Evolutionary conservation across 2,113 vertebrate species (phyloP), one percentile per base, ranked within the genome.

Genomic region (Nerophis ophidion): DNA sequence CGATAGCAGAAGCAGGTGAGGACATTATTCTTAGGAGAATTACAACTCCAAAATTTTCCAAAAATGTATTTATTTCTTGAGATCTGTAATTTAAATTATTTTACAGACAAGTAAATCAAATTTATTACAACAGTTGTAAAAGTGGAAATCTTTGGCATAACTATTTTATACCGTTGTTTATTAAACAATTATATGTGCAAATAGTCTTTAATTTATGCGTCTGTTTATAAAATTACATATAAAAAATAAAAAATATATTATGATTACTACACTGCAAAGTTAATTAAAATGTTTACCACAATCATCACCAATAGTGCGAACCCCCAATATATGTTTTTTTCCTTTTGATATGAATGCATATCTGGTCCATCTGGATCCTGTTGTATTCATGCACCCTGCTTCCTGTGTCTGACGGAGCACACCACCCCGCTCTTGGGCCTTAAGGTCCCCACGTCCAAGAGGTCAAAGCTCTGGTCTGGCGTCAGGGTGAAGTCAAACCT

Each of bases 401-500:
- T 60, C 42, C 84, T 79, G 19, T 90, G 87, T 74, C 52, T 90
- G 63, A 97, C 50, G n/a, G 72, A 84, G 83, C 95, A 97, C 8
- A 91, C 60, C 50, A 95, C 91, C 7, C 91, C 91, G 64, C 93
- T 89, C 77, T 86, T 86, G 0, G 94, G 94, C 55, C 75, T 91
- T 7, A 93, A 60, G 0, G 90, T 89, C 63, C 84, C 92, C 5
- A 72, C 83, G 62, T 96, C 95, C 68, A 85, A 0, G 45, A 96
- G 74, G 11, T 87, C 86, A 36, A 91, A 93, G 49, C 82, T 90
- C 88, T 98, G 92, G 45, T 89, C 93, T 0, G 92, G 90, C 7
- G 83, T 75, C 7, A 95, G 85, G 46, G 80, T 86, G 79, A 95
- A 92, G 48, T 95, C 90, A 65, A 93, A 93, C 82, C 94, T 92